phyloP scores from a whole-genome alignment of 92 coral and sea anemone species.

The Heliopora coerulea region DNA sequence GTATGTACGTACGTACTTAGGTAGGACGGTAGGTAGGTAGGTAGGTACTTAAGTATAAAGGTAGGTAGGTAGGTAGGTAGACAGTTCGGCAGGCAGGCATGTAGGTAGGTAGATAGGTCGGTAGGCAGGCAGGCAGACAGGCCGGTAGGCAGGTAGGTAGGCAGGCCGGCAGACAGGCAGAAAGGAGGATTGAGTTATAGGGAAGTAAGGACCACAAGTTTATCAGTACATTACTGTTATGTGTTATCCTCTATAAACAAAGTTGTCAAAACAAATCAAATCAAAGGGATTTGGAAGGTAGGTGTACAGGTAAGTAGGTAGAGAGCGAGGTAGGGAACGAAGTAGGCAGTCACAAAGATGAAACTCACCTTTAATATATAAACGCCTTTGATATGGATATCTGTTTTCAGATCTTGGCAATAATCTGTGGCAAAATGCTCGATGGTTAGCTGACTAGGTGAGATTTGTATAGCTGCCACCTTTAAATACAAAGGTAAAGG shows the following conservation, averaged over 20 bases:
- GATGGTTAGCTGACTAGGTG: constrained; percentile 93
- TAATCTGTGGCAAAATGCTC: constrained; percentile 80
- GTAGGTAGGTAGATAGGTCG: not conserved
- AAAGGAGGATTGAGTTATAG: too few species aligned
- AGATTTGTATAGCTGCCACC: constrained; percentile 93
- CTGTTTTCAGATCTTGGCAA: constrained; percentile 91
- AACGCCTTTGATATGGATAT: constrained; percentile 92
- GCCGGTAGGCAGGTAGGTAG: not conserved
- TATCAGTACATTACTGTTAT: too few species aligned
- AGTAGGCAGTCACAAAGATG: not conserved
- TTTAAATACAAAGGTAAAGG: not conserved
- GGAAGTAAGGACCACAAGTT: too few species aligned
- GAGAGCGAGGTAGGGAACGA: not conserved
- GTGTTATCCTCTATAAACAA: too few species aligned
- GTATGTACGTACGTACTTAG: too few species aligned
- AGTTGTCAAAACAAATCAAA: too few species aligned
- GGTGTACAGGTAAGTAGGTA: not conserved
- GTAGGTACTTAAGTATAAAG: too few species aligned
- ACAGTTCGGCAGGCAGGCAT: not conserved
- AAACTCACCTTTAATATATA: constrained; percentile 80
- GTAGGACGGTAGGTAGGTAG: too few species aligned
- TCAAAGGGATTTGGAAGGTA: too few species aligned
- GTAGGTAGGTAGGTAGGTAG: not conserved
- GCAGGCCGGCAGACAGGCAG: not conserved
- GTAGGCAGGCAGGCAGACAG: not conserved